Conservation (phyloP, 2,797 vertebrate species). For the Cirrhinus mrigala region DNA sequence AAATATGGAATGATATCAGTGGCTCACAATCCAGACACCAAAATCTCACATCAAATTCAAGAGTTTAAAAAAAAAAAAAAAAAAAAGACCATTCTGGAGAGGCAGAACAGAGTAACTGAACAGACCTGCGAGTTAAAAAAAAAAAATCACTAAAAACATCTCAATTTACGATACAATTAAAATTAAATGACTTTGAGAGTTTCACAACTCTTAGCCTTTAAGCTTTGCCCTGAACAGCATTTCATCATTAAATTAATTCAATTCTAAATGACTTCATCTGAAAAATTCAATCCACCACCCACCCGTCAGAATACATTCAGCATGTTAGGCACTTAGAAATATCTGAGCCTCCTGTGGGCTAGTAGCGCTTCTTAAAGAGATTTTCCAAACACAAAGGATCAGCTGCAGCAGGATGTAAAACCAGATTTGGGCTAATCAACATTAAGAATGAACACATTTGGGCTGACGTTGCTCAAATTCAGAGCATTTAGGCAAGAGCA, state of each 20-base stretch:
- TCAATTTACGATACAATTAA: not conserved
- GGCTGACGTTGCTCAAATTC: not conserved
- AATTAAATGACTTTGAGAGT: not conserved
- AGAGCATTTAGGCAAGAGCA: not conserved
- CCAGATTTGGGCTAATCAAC: not conserved
- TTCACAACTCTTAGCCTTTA: not conserved
- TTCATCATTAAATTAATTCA: not conserved
- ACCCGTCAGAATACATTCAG: conserved; percentile 21
- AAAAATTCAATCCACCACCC: not conserved
- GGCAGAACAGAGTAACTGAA: not conserved
- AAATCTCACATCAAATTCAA: conserved; percentile 15
- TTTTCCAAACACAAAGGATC: not conserved
- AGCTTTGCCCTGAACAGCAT: not conserved
- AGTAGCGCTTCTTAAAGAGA: not conserved
- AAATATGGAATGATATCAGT: not conserved
- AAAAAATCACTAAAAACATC: conserved; percentile 16
- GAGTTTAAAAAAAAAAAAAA: conserved; percentile 8
- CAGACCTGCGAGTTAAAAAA: not conserved
- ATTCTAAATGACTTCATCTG: not conserved
- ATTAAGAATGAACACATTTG: not conserved
- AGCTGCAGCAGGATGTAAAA: not conserved
- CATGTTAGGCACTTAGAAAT: conserved; percentile 36
- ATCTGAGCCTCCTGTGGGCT: not conserved
- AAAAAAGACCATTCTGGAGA: not conserved
- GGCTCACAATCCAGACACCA: conserved; percentile 21